phyloP scores from a whole-genome alignment of 92 coral and sea anemone genomes.

The Anthopleura xanthogrammica region DNA sequence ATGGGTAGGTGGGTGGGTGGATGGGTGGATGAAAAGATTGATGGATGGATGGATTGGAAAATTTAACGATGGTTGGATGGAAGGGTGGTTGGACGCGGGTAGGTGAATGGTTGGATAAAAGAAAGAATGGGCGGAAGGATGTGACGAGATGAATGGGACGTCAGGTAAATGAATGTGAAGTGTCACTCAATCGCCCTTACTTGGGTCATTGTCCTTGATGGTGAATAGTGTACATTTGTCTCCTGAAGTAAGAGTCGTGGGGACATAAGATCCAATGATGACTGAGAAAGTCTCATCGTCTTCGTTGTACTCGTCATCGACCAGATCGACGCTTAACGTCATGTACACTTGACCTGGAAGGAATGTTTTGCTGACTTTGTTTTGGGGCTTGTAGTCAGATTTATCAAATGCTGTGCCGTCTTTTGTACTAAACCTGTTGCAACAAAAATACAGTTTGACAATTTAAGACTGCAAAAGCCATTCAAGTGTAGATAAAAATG shows the following conservation, averaged over 20 bases:
- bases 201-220: background rate
- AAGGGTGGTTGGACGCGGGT: background rate
- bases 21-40: background rate
- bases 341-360: background rate
- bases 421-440: background rate
- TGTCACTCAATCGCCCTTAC: background rate
- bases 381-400: background rate
- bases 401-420: constrained; percentile 1
- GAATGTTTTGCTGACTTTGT: background rate
- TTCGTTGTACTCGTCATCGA: background rate
- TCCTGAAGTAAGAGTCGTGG: background rate
- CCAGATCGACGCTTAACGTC: background rate
- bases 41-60: background rate
- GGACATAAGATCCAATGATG: background rate
- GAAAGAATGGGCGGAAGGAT: too few species aligned
- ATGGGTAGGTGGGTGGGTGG: too few species aligned
- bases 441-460: background rate
- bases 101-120: background rate
- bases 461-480: too few species aligned
- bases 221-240: background rate
- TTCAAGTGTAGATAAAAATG: background rate
- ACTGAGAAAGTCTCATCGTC: background rate
- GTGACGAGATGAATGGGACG: too few species aligned
- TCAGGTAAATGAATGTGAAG: background rate
- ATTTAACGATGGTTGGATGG: background rate